Base-by-base conservation (phyloP, 2,113 vertebrate species). In the Microtus montanus region DNA sequence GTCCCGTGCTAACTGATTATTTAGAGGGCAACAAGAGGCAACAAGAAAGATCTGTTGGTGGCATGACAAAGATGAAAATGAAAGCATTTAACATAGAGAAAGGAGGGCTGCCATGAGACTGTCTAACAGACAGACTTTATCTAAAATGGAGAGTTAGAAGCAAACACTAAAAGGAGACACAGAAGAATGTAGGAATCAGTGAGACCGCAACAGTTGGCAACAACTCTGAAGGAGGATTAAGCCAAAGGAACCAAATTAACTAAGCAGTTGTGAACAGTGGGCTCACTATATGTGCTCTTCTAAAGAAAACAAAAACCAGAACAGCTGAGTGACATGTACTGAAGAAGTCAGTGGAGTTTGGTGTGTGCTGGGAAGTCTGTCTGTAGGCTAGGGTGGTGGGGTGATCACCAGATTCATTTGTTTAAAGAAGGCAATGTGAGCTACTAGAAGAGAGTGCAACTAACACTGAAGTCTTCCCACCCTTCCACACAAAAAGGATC, bases 251-350 rank as follows among this genome's bases (percentile, higher is more conserved):
- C 11, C 14, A 68, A 47, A 35, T 70, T 14, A 86, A 66, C 79
- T 78, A 80, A 89, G 66, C 47, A 89, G 8, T 49, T 54, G 13
- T 44, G 15, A 90, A 74, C 30, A 92, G 47, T 33, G 61, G 28
- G 47, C 68, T 41, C 54, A 58, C 15, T 89, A n/a, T 79, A 47
- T 38, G 19, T 26, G 38, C 44, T 90, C 71, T 28, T 71, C 61
- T 71, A 90, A 77, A 84, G 35, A 80, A 92, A 88, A 87, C 49
- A 94, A 77, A 90, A 73, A 75, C 54, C 15, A 17, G 83, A 80
- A 63, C 12, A 80, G 63, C 35, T 79, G 1, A 58, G 9, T 20
- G 7, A 64, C 44, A 15, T 15, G 6, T 61, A 14, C 10, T 38
- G n/a, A 61, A 28, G 24, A 83, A 15, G 54, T 13, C 61, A 66